phyloP scores from a whole-genome alignment of 2,113 vertebrate genomes.

The Platycercus adscitus region DNA sequence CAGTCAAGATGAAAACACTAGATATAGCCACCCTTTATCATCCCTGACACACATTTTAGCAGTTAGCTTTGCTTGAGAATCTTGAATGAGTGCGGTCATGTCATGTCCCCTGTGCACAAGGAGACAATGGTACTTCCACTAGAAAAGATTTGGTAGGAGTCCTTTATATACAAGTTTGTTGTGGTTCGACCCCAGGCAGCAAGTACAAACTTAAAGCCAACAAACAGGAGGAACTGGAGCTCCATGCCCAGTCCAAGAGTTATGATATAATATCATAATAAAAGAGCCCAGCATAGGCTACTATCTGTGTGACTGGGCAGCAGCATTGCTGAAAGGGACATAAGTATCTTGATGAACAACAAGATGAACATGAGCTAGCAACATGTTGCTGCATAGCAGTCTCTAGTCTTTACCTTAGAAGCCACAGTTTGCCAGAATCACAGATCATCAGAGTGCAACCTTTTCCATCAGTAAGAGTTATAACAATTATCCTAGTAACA shows the following conservation, averaged over 20 bases:
- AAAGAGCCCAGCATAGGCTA: not conserved
- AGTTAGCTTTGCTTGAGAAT: not conserved
- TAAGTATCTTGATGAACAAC: not conserved
- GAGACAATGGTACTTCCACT: not conserved
- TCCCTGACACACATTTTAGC: not conserved
- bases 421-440: not conserved
- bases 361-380: not conserved
- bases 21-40: not conserved
- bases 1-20: not conserved
- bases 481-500: not conserved
- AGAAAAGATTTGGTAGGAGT: not conserved
- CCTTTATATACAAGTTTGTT: not conserved
- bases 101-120: no score
- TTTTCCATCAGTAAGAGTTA: not conserved
- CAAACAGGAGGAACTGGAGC: not conserved
- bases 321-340: not conserved
- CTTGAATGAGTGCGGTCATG: accelerated
- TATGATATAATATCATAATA: not conserved
- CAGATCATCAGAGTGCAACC: not conserved
- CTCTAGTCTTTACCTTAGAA: not conserved
- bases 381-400: not conserved
- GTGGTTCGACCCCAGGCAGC: not conserved
- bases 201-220: not conserved
- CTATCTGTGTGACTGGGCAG: not conserved
- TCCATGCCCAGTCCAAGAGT: not conserved